Conservation (phyloP, 2,113 vertebrate species). For the Ctenodactylus gundi region DNA sequence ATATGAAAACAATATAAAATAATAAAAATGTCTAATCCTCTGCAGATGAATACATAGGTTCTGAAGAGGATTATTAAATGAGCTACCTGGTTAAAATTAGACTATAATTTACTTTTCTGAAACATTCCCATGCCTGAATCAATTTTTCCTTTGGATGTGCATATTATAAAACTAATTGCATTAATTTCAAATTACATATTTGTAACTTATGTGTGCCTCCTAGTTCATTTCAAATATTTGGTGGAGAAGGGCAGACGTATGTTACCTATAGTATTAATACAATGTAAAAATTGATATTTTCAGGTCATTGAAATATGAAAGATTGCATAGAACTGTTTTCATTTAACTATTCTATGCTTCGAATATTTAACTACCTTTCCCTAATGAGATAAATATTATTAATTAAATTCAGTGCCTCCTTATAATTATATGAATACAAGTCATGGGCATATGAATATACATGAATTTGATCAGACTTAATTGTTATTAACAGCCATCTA, state of each 20-base stretch:
- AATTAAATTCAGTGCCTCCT: not conserved
- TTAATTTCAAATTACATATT: not conserved
- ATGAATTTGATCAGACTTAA: not conserved
- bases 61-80: not conserved
- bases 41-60: not conserved
- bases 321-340: not conserved
- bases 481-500: not conserved
- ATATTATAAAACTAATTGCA: not conserved
- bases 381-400: slow-evolving; percentile 3
- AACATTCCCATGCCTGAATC: not conserved
- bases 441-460: not conserved
- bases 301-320: not conserved
- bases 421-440: not conserved
- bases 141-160: not conserved
- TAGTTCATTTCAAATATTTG: not conserved
- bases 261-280: not conserved
- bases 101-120: not conserved
- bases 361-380: not conserved
- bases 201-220: not conserved
- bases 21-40: not conserved
- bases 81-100: not conserved
- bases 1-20: not conserved
- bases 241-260: not conserved
- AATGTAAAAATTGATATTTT: not conserved
- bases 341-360: not conserved